These are phyloP conservation scores for Galaxias olidus DNA, from an alignment of 2,797 vertebrate species.

Conservation along the genomic window DNA sequence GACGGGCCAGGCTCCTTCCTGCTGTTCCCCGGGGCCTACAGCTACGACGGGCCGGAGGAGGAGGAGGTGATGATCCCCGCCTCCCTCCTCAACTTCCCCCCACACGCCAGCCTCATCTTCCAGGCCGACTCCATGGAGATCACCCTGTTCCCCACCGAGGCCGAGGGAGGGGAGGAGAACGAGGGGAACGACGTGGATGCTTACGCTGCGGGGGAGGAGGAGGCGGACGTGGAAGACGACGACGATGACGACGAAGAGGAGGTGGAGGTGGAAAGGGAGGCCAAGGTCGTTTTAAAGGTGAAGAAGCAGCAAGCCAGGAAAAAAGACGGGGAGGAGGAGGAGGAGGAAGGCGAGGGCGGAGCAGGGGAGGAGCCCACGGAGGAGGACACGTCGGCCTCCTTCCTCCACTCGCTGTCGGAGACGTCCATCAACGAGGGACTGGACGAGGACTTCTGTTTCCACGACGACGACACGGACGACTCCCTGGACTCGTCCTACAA, in stretches of 20 bases:
- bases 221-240: constrained; percentile 79
- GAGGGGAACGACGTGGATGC: constrained; percentile 73
- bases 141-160: constrained; percentile 80
- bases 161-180: constrained; percentile 59
- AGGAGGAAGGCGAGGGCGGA: constrained; percentile 61
- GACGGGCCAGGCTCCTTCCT: constrained; percentile 63
- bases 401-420: constrained; percentile 92
- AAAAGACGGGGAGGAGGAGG: constrained; percentile 56
- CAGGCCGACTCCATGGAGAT: constrained; percentile 95
- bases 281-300: constrained; percentile 38
- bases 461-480: constrained; percentile 89
- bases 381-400: constrained; percentile 89
- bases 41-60: constrained; percentile 67
- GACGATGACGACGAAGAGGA: constrained; percentile 72
- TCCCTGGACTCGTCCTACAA: constrained; percentile 91
- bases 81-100: constrained; percentile 87
- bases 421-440: constrained; percentile 90
- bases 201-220: constrained; percentile 79
- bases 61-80: constrained; percentile 88
- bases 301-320: constrained; percentile 43
- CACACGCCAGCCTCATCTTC: constrained; percentile 90
- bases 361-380: constrained; percentile 71
- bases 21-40: constrained; percentile 68
- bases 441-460: constrained; percentile 93
- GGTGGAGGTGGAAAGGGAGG: constrained; percentile 31